Percentiles rank a stretch among this genome's conserved stretches.
phyloP scores from a whole-genome alignment of 2,113 vertebrate genomes.

The Ifrita kowaldi region DNA sequence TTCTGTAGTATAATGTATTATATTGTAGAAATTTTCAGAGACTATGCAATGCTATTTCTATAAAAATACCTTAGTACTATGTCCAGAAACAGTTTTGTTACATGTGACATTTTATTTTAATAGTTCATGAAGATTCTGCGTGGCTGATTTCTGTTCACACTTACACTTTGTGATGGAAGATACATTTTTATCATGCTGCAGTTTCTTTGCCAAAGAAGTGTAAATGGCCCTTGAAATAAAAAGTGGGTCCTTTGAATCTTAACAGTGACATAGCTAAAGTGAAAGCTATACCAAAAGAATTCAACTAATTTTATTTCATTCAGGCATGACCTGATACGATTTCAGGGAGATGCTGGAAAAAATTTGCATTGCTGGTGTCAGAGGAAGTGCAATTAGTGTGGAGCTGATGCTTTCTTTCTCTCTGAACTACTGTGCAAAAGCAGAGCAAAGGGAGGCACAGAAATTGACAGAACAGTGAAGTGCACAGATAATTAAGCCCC shows the following conservation, averaged over 20 bases:
- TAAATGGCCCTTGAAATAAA: not conserved
- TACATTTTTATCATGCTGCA: not conserved
- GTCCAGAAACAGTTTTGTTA: not conserved
- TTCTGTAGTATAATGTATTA: not conserved
- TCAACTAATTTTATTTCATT: not conserved
- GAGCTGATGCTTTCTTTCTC: not conserved
- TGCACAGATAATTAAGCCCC: not conserved
- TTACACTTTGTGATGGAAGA: not conserved
- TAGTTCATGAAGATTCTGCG: not conserved
- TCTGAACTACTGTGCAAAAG: not conserved
- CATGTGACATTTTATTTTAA: not conserved
- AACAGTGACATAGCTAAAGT: not conserved
- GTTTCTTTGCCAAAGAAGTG: not conserved
- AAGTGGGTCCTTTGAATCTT: not conserved
- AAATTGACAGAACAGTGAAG: not conserved
- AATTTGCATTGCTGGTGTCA: not conserved
- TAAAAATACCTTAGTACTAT: not conserved
- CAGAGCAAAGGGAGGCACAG: not conserved
- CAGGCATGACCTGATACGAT: not conserved
- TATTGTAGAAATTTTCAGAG: not conserved
- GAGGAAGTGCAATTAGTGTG: slow-evolving; percentile 4
- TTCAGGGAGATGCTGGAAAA: not conserved
- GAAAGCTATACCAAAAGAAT: not conserved
- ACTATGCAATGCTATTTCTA: not conserved
- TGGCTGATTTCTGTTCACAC: not conserved